Percentiles rank a stretch among this genome's conserved stretches.
phyloP scores from a whole-genome alignment of 1,140 invertebrate species.

The Danaus plexippus region DNA sequence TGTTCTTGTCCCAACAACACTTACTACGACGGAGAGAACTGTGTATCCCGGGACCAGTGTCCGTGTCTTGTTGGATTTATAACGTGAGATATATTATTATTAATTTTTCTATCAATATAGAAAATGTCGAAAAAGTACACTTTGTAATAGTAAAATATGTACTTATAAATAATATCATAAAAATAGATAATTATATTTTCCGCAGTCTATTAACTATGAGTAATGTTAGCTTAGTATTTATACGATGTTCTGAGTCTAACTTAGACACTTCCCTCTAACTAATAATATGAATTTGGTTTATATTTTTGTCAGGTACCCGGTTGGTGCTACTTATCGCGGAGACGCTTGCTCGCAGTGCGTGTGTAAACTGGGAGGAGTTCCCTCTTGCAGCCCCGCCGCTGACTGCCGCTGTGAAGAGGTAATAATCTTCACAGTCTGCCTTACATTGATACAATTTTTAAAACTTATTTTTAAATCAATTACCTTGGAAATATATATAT shows the following conservation, averaged over 20 bases:
- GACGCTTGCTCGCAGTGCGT: slow-evolving; percentile 83
- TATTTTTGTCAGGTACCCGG: slow-evolving; percentile 73
- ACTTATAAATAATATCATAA: too few species aligned
- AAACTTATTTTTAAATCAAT: not conserved
- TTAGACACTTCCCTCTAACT: too few species aligned
- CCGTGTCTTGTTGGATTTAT: slow-evolving; percentile 82
- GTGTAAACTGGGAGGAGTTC: slow-evolving; percentile 80
- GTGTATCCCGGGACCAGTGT: slow-evolving; percentile 79
- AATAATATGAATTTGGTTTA: not conserved
- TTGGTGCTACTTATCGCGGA: slow-evolving; percentile 78
- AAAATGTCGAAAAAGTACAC: too few species aligned
- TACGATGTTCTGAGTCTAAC: too few species aligned
- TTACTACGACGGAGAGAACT: slow-evolving; percentile 82
- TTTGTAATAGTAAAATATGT: too few species aligned
- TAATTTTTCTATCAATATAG: too few species aligned
- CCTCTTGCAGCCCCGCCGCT: slow-evolving; percentile 77
- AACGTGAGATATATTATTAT: slow-evolving; percentile 62
- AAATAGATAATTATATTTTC: too few species aligned
- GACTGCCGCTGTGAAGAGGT: slow-evolving; percentile 76
- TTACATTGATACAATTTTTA: not conserved
- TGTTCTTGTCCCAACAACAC: slow-evolving; percentile 55
- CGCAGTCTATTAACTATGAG: too few species aligned
- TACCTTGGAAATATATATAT: not conserved
- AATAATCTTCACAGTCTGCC: slow-evolving; percentile 11
- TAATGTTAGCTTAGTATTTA: too few species aligned